phyloP scores from a whole-genome alignment of 2,797 vertebrate genomes.

The Australoheros facetus region DNA sequence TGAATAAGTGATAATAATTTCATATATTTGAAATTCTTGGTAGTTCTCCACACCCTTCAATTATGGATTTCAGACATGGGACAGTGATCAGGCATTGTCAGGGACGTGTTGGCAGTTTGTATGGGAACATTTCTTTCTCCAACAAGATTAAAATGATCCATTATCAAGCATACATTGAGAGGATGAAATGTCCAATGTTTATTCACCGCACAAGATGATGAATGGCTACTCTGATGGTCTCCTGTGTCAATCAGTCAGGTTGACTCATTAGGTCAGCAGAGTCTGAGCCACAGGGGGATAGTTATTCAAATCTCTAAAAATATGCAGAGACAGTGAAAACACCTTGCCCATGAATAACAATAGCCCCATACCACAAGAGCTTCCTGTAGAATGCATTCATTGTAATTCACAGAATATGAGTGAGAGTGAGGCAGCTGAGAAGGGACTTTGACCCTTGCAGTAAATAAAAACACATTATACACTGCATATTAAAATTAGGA shows the following conservation, averaged over 20 bases:
- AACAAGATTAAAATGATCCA: conserved; percentile 63
- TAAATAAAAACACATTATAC: conserved; percentile 36
- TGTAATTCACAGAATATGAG: conserved; percentile 12
- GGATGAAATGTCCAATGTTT: conserved; percentile 60
- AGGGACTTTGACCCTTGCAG: conserved; percentile 13
- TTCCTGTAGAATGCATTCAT: conserved; percentile 32
- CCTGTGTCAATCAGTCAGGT: conserved; percentile 69
- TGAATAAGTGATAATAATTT: conserved; percentile 57
- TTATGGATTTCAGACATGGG: conserved; percentile 32
- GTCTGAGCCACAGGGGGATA: conserved; percentile 57
- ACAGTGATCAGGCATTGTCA: conserved; percentile 41
- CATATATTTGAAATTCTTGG: conserved; percentile 39
- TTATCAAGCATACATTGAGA: conserved; percentile 50
- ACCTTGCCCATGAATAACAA: conserved; percentile 69
- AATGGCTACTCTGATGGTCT: conserved; percentile 54
- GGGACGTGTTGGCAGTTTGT: conserved; percentile 26
- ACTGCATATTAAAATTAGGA: conserved; percentile 20
- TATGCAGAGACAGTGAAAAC: conserved; percentile 70
- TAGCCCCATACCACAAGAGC: conserved; percentile 23
- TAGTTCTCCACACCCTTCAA: conserved; percentile 21
- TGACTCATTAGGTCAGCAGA: conserved; percentile 75
- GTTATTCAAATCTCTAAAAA: conserved; percentile 71
- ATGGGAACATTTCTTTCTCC: conserved; percentile 13
- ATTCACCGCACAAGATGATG: conserved; percentile 61
- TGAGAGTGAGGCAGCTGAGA: conserved; percentile 9